Base-by-base conservation (phyloP, 2,888 invertebrate genomes). In the Drosophila monieri region DNA sequence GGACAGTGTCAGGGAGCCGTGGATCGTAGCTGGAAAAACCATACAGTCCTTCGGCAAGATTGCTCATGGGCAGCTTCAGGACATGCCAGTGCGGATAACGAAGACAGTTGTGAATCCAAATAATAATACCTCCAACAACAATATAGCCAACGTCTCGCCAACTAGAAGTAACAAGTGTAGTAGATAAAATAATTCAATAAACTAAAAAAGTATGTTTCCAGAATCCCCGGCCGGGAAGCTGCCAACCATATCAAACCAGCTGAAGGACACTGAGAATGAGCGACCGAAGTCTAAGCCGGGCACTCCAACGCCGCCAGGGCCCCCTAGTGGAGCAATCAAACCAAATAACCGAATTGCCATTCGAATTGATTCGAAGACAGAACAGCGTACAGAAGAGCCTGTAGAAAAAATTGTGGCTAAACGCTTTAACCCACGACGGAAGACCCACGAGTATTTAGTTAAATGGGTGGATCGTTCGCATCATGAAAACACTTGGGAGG, bases 401-500 rank as follows among this genome's bases (percentile, higher is more conserved):
- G 96, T 97, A 0, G 97, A 97, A 90, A 96, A 95, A 92, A 96
- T 97, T 70, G 93, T 96, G 48, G 96, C 96, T 30, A 96, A 96
- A 91, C 93, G 97, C 44, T 96, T 95, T 90, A 97, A 96, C 92
- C 95, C 96, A 6, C 93, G 95, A 14, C 93, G 94, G 73, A 95
- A 95, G 89, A 95, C 94, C 83, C 95, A 95, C 76, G 97, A 97
- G 91, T 97, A 96, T 91, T 92, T 96, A 85, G 94, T 97, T 52
- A 97, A 97, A 91, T 97, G 97, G 97, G 96, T 96, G 89, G 95
- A 95, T 49, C 95, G 95, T 81, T 93, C 95, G 23, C 94, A 95
- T 94, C 95, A 96, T 68, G 94, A 95, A 78, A 96, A 96, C 89
- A 96, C 96, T 5, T 97, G 97, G 97, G 97, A 97, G 90, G 95